These are phyloP conservation scores for Cepaea nemoralis DNA, from an alignment of 1,140 invertebrate genomes.

Conservation along the genomic window DNA sequence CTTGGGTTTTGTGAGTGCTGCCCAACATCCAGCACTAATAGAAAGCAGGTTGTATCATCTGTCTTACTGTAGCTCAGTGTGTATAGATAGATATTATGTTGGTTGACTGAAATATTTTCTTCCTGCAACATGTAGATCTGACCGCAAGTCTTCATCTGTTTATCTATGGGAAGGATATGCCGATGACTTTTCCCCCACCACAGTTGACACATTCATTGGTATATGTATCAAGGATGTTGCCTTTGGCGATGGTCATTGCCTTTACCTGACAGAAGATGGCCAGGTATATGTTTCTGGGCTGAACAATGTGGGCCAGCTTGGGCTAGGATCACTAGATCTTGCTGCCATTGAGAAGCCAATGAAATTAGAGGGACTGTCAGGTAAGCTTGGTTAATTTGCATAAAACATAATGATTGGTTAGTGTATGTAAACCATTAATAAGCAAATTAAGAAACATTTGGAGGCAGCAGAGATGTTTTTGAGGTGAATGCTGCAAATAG, in stretches of 20 bases:
- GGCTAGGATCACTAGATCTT: slow-evolving; percentile 74
- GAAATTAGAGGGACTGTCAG: background rate
- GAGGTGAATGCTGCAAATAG: too few species aligned
- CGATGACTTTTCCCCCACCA: background rate
- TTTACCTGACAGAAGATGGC: slow-evolving; percentile 83
- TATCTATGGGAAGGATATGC: slow-evolving; percentile 27
- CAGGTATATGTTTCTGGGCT: slow-evolving; percentile 88
- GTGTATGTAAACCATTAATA: too few species aligned
- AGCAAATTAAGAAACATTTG: too few species aligned
- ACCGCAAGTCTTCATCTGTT: background rate
- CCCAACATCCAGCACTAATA: too few species aligned
- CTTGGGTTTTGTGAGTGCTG: too few species aligned
- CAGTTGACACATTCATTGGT: slow-evolving; percentile 21
- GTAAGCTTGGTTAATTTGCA: background rate
- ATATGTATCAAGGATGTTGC: slow-evolving; percentile 1
- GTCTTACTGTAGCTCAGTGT: too few species aligned
- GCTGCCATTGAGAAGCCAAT: background rate
- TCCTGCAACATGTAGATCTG: background rate
- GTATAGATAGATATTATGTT: too few species aligned
- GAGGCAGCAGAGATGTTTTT: too few species aligned
- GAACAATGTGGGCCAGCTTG: slow-evolving; percentile 91
- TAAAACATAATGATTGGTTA: too few species aligned
- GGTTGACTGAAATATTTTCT: too few species aligned
- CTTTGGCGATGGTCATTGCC: slow-evolving; percentile 29
- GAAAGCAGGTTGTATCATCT: too few species aligned